A percentile compares a stretch with the other conserved stretches of the same genome.
Conservation (phyloP, 2,888 invertebrate species). For the Athalia rosae region DNA sequence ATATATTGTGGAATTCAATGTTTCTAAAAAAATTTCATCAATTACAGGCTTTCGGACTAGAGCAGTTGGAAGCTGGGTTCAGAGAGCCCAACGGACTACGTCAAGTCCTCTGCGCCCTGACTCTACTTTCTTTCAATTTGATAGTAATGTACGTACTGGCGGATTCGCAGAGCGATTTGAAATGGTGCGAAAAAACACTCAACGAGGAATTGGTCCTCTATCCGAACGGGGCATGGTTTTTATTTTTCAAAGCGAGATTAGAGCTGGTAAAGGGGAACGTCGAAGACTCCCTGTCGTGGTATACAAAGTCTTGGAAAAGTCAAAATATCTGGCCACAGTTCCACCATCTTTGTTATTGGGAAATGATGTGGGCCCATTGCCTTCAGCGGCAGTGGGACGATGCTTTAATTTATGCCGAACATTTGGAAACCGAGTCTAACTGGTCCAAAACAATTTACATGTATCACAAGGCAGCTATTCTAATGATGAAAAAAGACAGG, state of each 20-base stretch:
- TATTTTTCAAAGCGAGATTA: slow-evolving; percentile 92
- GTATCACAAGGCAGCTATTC: slow-evolving; percentile 90
- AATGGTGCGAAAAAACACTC: slow-evolving; percentile 84
- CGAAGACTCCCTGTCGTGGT: slow-evolving; percentile 82
- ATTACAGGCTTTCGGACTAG: slow-evolving; percentile 81
- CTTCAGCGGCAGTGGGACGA: slow-evolving; percentile 85
- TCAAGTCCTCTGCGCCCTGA: slow-evolving; percentile 90
- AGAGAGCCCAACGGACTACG: slow-evolving; percentile 84
- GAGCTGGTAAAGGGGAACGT: slow-evolving; percentile 88
- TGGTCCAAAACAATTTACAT: slow-evolving; percentile 96
- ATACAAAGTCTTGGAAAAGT: slow-evolving; percentile 87
- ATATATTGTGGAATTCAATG: background rate
- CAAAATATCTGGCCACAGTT: slow-evolving; percentile 93
- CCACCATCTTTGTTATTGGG: slow-evolving; percentile 96
- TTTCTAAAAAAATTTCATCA: background rate
- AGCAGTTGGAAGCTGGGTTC: slow-evolving; percentile 84
- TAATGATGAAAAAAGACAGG: slow-evolving; percentile 82
- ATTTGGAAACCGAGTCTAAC: slow-evolving; percentile 84
- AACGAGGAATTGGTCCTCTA: slow-evolving; percentile 83
- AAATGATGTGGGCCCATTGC: slow-evolving; percentile 91
- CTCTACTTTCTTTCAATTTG: slow-evolving; percentile 89
- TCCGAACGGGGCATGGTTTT: slow-evolving; percentile 92
- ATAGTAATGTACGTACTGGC: slow-evolving; percentile 90
- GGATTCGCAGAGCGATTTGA: slow-evolving; percentile 86
- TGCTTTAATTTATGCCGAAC: slow-evolving; percentile 83